A percentile compares a stretch with the other conserved stretches of the same genome.
Evolutionary conservation across 2,888 invertebrate species (phyloP).

Genomic region (Limnephilus auricula): DNA sequence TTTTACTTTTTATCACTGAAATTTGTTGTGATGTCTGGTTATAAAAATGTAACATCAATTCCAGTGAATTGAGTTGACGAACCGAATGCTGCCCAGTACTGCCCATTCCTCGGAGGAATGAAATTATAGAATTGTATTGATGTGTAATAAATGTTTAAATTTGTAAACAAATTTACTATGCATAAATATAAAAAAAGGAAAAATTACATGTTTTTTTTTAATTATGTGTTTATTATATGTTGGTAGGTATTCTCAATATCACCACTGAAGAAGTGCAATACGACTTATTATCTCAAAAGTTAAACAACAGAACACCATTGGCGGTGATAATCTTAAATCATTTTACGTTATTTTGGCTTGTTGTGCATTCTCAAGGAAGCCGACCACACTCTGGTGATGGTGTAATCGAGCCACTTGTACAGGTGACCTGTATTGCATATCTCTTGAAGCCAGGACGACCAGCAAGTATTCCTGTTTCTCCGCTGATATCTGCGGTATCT

Average conservation of each 20-base stretch:
- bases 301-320: too few species aligned
- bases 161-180: background rate
- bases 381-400: background rate
- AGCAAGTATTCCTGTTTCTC: background rate
- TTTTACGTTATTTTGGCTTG: too few species aligned
- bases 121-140: background rate
- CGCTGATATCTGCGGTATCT: background rate
- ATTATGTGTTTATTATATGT: too few species aligned
- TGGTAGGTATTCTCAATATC: too few species aligned
- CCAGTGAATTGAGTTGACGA: background rate
- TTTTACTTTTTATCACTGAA: too few species aligned
- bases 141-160: background rate
- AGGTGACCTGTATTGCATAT: background rate
- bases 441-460: background rate
- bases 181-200: background rate
- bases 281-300: too few species aligned
- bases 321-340: too few species aligned
- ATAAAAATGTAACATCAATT: background rate
- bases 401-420: background rate
- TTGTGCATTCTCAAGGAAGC: background rate
- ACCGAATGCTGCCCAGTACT: background rate
- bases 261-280: too few species aligned
- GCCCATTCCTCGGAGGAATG: background rate
- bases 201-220: background rate
- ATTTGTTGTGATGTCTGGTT: background rate